Evolutionary conservation across 1,140 invertebrate genomes (phyloP), one percentile per base, ranked within the genome.

Genomic region (Ctenoplectra terminalis): DNA sequence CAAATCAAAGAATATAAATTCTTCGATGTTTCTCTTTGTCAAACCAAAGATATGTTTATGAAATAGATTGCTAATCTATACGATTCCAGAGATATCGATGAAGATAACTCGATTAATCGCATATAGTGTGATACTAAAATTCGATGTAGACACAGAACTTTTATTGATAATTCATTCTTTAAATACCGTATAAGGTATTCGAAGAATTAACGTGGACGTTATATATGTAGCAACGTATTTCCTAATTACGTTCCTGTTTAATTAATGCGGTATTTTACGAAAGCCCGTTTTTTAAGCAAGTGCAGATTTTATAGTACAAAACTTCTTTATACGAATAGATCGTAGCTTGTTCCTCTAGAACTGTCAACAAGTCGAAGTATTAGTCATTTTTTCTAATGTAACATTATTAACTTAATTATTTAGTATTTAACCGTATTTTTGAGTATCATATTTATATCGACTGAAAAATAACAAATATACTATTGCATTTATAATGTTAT

Each of bases 291-390:
- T 20, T 61, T 29, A 31, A 72, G 46, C 46, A 46, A 56, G 29
- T 43, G 17, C 54, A 73, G 60, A 37, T 73, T 83, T 81, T 69
- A 85, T 71, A 56, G 43, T 71, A 85, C 52, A 75, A 84, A 71
- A 43, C 29, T 72, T 60, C 29, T 61, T 73, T 31, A 74, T 46
- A 60, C 56, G 52, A 37, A 78, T 63, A 66, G 15, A 5, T 84
- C 8, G n/a, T 54, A 63, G 34, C 61, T 76, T 76, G 50, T 67
- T 67, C 26, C 74, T 76, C 34, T 76, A 76, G 26, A 15, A 29
- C 15, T n/a, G 13, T 23, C 7, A 43, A 66, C 20, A 66, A 52
- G 20, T 74, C 43, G 26, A 74, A 73, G 58, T 40, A 40, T 63
- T 54, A 37, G n/a, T 64, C 0, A 58, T 31, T 43, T 43, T 31